Percentiles rank a stretch among this genome's conserved stretches.
phyloP scores from a whole-genome alignment of 2,888 invertebrate species.

The Isotomurus palustris region DNA sequence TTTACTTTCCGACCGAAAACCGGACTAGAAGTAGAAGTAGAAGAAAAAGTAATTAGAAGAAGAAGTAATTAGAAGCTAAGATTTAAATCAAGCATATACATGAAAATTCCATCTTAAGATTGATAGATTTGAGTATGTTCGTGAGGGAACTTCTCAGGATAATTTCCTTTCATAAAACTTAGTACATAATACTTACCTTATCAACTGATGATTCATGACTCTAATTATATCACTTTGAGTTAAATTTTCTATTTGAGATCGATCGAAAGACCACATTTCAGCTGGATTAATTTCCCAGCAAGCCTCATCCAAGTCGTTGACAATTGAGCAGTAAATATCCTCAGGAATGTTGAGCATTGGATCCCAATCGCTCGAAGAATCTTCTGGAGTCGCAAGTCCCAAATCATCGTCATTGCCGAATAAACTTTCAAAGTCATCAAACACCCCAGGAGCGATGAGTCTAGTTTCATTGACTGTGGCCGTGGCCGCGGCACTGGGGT shows the following conservation, averaged over 20 bases:
- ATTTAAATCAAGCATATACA: too few relatives aligned
- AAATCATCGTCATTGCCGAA: constrained; percentile 29
- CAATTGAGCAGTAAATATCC: constrained; percentile 61
- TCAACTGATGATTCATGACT: constrained; percentile 58
- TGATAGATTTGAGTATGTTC: neutral
- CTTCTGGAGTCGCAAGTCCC: too few relatives aligned
- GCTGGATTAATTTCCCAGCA: constrained; percentile 64
- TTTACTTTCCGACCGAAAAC: constrained; percentile 62
- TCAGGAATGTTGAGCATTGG: constrained; percentile 58
- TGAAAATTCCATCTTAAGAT: neutral
- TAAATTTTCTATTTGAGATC: constrained; percentile 54
- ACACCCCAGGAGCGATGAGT: constrained; percentile 6
- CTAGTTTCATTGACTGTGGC: neutral
- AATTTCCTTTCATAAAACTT: too few relatives aligned
- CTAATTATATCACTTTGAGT: constrained; percentile 61
- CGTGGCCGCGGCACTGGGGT: neutral
- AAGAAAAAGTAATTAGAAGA: constrained; percentile 38
- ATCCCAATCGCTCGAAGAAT: too few relatives aligned
- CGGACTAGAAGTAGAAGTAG: constrained; percentile 53
- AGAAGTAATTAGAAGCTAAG: too few relatives aligned
- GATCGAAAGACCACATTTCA: constrained; percentile 66
- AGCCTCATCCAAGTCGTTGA: constrained; percentile 58
- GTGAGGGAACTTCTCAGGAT: neutral
- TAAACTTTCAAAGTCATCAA: constrained; percentile 31
- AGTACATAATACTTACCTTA: too few relatives aligned